Evolutionary conservation across 2,888 invertebrate genomes (phyloP).

Genomic region (Labia minor): DNA sequence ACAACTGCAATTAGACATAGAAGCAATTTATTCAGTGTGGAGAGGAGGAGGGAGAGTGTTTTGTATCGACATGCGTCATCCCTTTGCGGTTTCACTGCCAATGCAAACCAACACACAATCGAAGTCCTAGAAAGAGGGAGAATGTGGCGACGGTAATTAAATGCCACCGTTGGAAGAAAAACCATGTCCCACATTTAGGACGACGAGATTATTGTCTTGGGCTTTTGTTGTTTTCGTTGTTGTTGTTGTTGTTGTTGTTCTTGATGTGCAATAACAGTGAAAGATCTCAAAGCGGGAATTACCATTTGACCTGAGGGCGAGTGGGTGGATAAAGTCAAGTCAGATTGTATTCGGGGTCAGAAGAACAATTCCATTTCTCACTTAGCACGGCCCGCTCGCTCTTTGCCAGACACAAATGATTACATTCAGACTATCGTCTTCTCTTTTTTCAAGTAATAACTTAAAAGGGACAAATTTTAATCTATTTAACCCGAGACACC

Average conservation of each 20-base stretch:
- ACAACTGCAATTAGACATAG: no score
- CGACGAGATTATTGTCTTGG: conserved; percentile 8
- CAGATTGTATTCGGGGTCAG: neutral
- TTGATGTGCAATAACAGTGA: conserved; percentile 1
- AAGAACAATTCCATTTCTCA: neutral
- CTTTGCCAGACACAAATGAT: no score
- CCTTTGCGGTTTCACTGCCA: no score
- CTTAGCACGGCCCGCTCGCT: no score
- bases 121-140: no score
- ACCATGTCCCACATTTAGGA: neutral
- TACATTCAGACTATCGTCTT: neutral
- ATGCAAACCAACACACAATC: no score
- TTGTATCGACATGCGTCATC: no score
- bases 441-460: neutral
- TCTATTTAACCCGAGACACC: neutral
- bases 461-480: conserved; percentile 5
- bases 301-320: neutral
- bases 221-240: neutral
- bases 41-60: no score
- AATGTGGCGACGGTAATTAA: neutral
- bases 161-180: neutral
- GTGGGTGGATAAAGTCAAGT: neutral
- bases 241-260: neutral
- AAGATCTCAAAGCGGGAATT: neutral
- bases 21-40: no score